Percentiles rank a stretch among this genome's conserved stretches.
Evolutionary conservation across 2,888 invertebrate species (phyloP).

Genomic region (Callinectes sapidus): DNA sequence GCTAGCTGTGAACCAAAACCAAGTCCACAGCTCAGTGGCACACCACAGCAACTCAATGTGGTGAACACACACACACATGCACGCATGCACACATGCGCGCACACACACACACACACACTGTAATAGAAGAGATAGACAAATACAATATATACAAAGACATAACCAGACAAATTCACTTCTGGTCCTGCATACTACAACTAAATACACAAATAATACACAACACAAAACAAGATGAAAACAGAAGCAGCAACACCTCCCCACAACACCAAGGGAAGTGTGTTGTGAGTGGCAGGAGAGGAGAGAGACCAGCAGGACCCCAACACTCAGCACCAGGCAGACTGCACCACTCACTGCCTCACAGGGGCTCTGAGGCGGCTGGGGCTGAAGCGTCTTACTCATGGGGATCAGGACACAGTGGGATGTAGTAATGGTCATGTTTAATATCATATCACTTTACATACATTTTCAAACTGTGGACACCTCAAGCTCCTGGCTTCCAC

Average conservation of each 20-base stretch:
- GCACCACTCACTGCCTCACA: not conserved
- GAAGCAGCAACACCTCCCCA: not conserved
- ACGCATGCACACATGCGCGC: not conserved
- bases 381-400: too few relatives aligned
- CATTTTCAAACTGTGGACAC: not conserved
- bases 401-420: too few relatives aligned
- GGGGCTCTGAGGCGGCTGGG: too few relatives aligned
- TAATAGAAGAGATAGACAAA: not conserved
- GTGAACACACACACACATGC: constrained; percentile 22
- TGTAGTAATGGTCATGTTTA: not conserved
- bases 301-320: not conserved
- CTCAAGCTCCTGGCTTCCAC: not conserved
- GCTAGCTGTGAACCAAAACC: not conserved
- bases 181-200: not conserved
- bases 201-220: constrained; percentile 27
- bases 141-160: constrained; percentile 4
- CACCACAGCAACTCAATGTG: constrained; percentile 22
- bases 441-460: not conserved
- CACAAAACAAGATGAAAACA: constrained; percentile 27
- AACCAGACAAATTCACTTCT: too few relatives aligned
- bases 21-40: not conserved
- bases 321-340: not conserved
- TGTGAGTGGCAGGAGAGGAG: not conserved
- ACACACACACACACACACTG: constrained; percentile 29
- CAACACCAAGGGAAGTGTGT: not conserved